Evolutionary conservation across 1,140 invertebrate species (phyloP).

Genomic region (Hydropsyche tenuis): DNA sequence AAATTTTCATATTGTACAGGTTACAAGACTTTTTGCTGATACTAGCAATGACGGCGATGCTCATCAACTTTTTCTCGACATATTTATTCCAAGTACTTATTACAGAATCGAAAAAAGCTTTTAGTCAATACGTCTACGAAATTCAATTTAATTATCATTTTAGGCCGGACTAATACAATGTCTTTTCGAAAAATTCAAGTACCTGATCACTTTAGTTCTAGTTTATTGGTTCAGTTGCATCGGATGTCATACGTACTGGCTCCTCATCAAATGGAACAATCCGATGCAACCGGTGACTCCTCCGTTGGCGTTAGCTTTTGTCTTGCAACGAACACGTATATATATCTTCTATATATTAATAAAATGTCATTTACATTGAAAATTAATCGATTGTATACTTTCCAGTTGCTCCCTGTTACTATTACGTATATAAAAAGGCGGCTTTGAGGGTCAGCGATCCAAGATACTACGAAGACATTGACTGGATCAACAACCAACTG

Average conservation of each 20-base stretch:
- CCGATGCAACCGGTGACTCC: constrained; percentile 44
- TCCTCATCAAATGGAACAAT: constrained; percentile 49
- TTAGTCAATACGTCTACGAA: no score
- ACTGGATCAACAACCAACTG: constrained; percentile 69
- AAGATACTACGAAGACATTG: constrained; percentile 74
- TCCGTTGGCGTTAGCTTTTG: constrained; percentile 40
- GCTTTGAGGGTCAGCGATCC: constrained; percentile 74
- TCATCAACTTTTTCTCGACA: constrained; percentile 50
- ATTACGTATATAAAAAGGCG: constrained; percentile 76
- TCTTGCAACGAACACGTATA: constrained; percentile 44
- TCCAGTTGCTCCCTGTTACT: constrained; percentile 75
- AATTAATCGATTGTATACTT: constrained; percentile 38
- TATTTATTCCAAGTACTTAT: constrained; percentile 48
- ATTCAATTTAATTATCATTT: constrained; percentile 31
- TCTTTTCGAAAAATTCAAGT: constrained; percentile 48
- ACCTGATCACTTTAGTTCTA: constrained; percentile 41
- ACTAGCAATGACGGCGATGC: constrained; percentile 46
- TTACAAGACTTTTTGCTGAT: constrained; percentile 48
- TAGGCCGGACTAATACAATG: constrained; percentile 48
- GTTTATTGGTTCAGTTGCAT: constrained; percentile 45
- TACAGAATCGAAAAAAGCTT: neutral
- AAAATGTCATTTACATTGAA: neutral
- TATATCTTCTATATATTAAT: constrained; percentile 23
- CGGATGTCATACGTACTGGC: constrained; percentile 46
- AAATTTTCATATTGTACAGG: constrained; percentile 25